phyloP scores from a whole-genome alignment of 1,140 invertebrate genomes.

The Habropoda laboriosa region DNA sequence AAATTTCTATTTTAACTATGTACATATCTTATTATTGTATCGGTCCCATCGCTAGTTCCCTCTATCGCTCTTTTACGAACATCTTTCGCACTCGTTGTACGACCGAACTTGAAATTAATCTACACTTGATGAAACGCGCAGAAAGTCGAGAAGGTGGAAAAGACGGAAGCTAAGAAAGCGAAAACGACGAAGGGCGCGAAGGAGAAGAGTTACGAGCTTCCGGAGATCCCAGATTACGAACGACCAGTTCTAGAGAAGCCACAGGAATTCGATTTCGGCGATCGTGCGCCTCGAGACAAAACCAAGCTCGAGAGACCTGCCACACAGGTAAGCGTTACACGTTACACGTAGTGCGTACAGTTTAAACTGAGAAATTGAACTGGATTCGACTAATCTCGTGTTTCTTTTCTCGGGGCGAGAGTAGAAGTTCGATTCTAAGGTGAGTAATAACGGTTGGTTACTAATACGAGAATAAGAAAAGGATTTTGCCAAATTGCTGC shows the following conservation, averaged over 20 bases:
- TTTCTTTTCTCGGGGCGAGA: conserved; percentile 68
- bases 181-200: conserved; percentile 79
- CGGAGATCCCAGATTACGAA: conserved; percentile 89
- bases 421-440: conserved; percentile 81
- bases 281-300: conserved; percentile 73
- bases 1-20: too few species aligned
- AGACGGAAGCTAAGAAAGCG: conserved; percentile 74
- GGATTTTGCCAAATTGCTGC: conserved; percentile 50
- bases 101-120: background rate
- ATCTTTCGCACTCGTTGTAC: background rate
- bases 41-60: too few species aligned
- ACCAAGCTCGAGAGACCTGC: conserved; percentile 77
- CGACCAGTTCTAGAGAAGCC: conserved; percentile 86
- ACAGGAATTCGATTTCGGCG: conserved; percentile 78
- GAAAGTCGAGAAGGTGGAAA: conserved; percentile 78
- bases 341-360: too few species aligned
- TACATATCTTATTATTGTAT: too few species aligned
- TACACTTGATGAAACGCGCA: conserved; percentile 24
- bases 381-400: conserved; percentile 32
- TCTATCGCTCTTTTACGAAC: background rate
- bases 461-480: conserved; percentile 45
- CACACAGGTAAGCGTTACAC: conserved; percentile 75
- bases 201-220: conserved; percentile 84
- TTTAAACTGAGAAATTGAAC: too few species aligned
- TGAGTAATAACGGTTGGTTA: conserved; percentile 69